phyloP scores from a whole-genome alignment of 2,888 invertebrate species.

The Aplocera efformata region DNA sequence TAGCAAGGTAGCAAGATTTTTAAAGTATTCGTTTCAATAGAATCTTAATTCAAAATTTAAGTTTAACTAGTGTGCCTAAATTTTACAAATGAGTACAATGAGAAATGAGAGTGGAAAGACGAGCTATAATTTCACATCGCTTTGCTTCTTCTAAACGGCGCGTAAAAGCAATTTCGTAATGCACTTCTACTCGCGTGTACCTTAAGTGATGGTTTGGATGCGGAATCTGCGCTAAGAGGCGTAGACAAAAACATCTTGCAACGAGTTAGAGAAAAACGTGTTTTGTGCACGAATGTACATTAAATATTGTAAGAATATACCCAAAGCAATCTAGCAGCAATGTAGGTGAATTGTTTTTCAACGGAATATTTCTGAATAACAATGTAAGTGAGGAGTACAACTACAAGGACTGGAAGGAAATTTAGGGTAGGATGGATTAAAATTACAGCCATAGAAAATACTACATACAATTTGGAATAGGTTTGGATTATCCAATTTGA shows the following conservation, averaged over 20 bases:
- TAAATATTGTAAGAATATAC: conserved; percentile 6
- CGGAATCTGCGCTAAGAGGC: conserved; percentile 32
- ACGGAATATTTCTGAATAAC: too few species aligned
- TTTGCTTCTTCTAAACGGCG: conserved; percentile 51
- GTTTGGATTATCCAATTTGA: too few species aligned
- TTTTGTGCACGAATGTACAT: conserved; percentile 19
- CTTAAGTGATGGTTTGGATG: conserved; percentile 32
- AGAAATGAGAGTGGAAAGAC: conserved; percentile 5
- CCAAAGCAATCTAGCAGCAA: too few species aligned
- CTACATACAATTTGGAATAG: too few species aligned
- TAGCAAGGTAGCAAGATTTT: too few species aligned
- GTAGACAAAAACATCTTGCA: conserved; percentile 30
- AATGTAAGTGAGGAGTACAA: too few species aligned
- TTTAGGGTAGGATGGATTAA: too few species aligned
- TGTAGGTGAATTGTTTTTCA: too few species aligned
- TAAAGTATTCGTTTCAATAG: too few species aligned
- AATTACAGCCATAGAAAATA: too few species aligned
- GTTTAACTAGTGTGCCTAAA: conserved; percentile 7
- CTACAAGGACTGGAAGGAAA: too few species aligned
- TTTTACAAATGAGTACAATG: conserved; percentile 10
- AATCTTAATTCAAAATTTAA: too few species aligned
- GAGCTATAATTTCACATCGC: conserved; percentile 28
- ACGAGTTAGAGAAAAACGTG: conserved; percentile 18
- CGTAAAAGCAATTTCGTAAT: conserved; percentile 67
- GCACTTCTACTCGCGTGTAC: conserved; percentile 47